phyloP scores from a whole-genome alignment of 2,797 vertebrate genomes.

The Hapalemur alaotrensis region DNA sequence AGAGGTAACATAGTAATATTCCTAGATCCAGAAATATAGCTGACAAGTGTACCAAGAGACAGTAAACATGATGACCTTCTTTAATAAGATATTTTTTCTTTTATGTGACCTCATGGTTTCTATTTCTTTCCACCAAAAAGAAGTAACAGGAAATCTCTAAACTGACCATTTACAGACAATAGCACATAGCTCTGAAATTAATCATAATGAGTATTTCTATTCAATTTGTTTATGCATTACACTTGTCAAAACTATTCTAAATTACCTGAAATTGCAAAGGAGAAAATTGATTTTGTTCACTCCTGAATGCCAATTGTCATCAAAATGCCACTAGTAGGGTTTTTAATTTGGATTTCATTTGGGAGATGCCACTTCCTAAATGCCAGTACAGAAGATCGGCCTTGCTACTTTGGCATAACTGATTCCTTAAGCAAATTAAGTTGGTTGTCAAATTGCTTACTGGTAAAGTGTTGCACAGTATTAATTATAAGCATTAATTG shows the following conservation, averaged over 20 bases:
- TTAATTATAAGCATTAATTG: slow-evolving; percentile 69
- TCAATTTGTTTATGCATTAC: slow-evolving; percentile 51
- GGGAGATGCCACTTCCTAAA: slow-evolving; percentile 41
- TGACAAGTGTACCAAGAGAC: slow-evolving; percentile 17
- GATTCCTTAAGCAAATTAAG: slow-evolving; percentile 66
- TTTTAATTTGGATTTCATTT: slow-evolving; percentile 59
- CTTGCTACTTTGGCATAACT: slow-evolving; percentile 58
- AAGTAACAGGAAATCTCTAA: slow-evolving; percentile 52
- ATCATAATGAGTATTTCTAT: slow-evolving; percentile 61
- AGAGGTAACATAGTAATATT: background rate
- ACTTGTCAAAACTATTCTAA: slow-evolving; percentile 56
- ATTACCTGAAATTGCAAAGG: slow-evolving; percentile 62
- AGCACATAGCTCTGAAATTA: slow-evolving; percentile 39
- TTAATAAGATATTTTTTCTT: slow-evolving; percentile 46
- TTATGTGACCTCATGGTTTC: slow-evolving; percentile 30
- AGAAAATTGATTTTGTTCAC: slow-evolving; percentile 57
- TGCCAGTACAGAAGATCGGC: background rate
- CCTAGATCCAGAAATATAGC: background rate
- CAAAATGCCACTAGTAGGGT: slow-evolving; percentile 39
- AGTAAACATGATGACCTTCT: slow-evolving; percentile 7
- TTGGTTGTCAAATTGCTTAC: slow-evolving; percentile 57
- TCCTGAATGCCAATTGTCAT: slow-evolving; percentile 56
- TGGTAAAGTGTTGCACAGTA: slow-evolving; percentile 40
- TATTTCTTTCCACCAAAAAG: slow-evolving; percentile 35
- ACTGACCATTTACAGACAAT: background rate